Base-by-base conservation (phyloP, 2,113 vertebrate genomes). In the Grus americana region DNA sequence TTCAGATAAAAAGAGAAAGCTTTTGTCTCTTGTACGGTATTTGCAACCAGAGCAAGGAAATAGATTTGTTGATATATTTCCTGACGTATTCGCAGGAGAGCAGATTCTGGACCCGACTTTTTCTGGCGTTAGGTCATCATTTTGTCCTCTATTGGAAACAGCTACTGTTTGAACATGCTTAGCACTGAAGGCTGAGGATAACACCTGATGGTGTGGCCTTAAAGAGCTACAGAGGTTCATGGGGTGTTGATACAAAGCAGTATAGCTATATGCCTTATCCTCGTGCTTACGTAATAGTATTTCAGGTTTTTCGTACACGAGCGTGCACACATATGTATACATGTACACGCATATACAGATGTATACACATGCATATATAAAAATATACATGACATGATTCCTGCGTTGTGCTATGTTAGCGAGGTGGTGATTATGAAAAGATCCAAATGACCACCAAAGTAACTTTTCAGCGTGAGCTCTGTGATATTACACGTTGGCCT, bases 271-370 rank as follows among this genome's bases (percentile, higher is more conserved):
- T 40, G 19, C 18, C 15, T 44, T 65, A 40, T 36, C 26, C 18
- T 66, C 9, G 0, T 10, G 10, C 26, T 34, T 85, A 23, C 8
- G 18, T 34, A 24, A 1, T 36, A 6, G 2, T 70, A 5, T 47
- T 15, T 52, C 7, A 9, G 44, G 29, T 30, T 90, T 68, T 52
- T 72, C 11, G 2, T 36, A 5, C 0, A 1, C 17, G 8, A 7
- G 7, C 10, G 7, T 18, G 15, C 12, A 17, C 8, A 3, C 8
- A 10, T 1, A 1, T 6, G 44, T 22, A 5, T 3, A 10, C 27
- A 13, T 9, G 7, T 9, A 7, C 6, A 11, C 8, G 20, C 11
- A 4, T 3, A 22, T 2, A 18, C 1, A 20, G 5, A 3, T 10
- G 32, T 9, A 7, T 32, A 7, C 26, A 52, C 15, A 44, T 44